A percentile compares a stretch with the other conserved stretches of the same genome.
These are phyloP conservation scores for Drosophila navojoa DNA, from an alignment of 1,140 invertebrate species.

Conservation along the genomic window DNA sequence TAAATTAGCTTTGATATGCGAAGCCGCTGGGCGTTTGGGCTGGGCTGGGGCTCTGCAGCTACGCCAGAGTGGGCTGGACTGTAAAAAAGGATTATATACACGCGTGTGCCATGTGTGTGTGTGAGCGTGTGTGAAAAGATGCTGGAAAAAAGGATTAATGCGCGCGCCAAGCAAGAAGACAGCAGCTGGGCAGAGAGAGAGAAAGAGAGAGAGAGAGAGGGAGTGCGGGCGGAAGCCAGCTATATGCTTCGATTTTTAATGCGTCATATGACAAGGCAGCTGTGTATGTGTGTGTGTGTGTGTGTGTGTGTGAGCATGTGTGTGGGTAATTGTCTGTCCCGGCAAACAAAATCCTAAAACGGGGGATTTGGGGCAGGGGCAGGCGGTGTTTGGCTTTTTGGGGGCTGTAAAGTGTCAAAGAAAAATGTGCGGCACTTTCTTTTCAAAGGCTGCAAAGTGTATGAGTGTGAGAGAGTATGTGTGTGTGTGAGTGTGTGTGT, in stretches of 20 bases:
- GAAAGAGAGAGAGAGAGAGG: no score
- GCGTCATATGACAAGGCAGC: slow-evolving; percentile 64
- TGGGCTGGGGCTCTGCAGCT: slow-evolving; percentile 5
- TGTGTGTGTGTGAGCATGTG: slow-evolving; percentile 17
- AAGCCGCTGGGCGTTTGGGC: slow-evolving; percentile 56
- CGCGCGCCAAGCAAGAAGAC: slow-evolving; percentile 64
- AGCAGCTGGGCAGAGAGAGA: slow-evolving; percentile 8
- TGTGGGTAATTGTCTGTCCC: slow-evolving; percentile 49
- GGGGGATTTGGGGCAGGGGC: background rate
- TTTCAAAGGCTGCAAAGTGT: slow-evolving; percentile 53
- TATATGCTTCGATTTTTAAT: slow-evolving; percentile 75
- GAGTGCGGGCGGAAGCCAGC: slow-evolving; percentile 1
- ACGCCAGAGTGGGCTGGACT: slow-evolving; percentile 36
- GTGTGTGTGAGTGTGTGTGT: slow-evolving; percentile 30
- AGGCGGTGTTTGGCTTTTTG: slow-evolving; percentile 8
- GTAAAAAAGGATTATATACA: slow-evolving; percentile 79
- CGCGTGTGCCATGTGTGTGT: slow-evolving; percentile 47
- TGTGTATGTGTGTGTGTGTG: slow-evolving; percentile 6
- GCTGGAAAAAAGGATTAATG: slow-evolving; percentile 81
- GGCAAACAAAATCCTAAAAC: slow-evolving; percentile 28
- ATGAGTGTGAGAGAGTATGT: slow-evolving; percentile 35
- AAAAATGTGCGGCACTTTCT: slow-evolving; percentile 55
- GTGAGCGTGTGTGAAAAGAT: slow-evolving; percentile 67
- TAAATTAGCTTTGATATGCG: slow-evolving; percentile 81
- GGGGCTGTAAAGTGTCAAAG: slow-evolving; percentile 67